Conservation (phyloP, 2,113 vertebrate species). For the Chionis minor region DNA sequence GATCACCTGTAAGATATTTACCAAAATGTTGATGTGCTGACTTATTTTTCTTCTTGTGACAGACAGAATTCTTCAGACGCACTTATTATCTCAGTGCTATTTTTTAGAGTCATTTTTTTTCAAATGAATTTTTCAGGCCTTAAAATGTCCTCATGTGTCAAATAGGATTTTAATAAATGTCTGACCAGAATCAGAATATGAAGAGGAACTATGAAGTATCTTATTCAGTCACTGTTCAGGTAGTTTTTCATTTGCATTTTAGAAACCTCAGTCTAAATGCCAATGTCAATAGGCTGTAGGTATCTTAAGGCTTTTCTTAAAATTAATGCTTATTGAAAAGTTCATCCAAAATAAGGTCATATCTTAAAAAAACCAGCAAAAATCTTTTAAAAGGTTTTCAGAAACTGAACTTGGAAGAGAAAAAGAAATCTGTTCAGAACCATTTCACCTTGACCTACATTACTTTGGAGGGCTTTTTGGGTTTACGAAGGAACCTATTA, state of each 20-base stretch:
- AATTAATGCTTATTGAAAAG: not conserved
- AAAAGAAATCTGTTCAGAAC: not conserved
- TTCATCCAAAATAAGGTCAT: slow-evolving; percentile 7
- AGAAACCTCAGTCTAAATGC: not conserved
- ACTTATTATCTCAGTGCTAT: not conserved
- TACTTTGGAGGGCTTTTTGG: not conserved
- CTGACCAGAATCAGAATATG: not conserved
- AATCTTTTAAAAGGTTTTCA: not conserved
- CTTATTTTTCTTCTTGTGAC: not conserved
- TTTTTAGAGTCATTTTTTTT: not conserved
- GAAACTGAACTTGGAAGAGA: not conserved
- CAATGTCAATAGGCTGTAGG: not conserved
- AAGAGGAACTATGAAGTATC: not conserved
- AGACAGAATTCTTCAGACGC: not conserved
- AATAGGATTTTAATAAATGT: not conserved
- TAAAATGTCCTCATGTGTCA: not conserved
- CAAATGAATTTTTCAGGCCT: not conserved
- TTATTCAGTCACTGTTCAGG: not conserved
- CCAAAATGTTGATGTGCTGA: not conserved
- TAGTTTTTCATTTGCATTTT: slow-evolving; percentile 9
- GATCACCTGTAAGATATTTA: not conserved
- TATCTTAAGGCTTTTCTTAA: not conserved
- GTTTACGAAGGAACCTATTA: slow-evolving; percentile 21
- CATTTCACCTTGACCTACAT: slow-evolving; percentile 2
- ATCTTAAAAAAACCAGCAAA: not conserved